Conservation (phyloP, 2,113 vertebrate genomes). For the Ginglymostoma cirratum region DNA sequence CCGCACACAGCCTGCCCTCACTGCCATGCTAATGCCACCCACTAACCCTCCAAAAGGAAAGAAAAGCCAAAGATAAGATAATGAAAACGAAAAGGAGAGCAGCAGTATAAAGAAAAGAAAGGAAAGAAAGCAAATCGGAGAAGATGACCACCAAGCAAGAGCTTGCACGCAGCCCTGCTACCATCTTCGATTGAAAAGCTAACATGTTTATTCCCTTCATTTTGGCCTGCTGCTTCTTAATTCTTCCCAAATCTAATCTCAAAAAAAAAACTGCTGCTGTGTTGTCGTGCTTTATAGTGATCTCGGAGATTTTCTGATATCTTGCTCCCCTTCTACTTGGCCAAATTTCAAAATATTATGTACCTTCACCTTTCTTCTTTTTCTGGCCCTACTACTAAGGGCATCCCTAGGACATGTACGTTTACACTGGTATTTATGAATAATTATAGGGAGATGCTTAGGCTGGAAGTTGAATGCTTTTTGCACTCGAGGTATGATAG, state of each 20-base stretch:
- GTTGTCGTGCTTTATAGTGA: background rate
- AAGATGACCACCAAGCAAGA: too few species aligned
- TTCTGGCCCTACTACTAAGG: background rate
- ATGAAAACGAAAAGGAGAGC: too few species aligned
- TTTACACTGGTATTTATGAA: background rate
- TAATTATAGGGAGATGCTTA: background rate
- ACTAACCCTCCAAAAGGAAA: too few species aligned
- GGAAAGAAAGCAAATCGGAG: too few species aligned
- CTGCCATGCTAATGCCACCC: too few species aligned
- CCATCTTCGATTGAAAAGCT: too few species aligned
- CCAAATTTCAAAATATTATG: background rate
- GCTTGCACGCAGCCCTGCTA: too few species aligned
- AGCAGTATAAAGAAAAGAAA: too few species aligned
- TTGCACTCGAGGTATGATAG: background rate
- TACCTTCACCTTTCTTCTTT: background rate
- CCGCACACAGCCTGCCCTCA: too few species aligned
- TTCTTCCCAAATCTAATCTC: background rate
- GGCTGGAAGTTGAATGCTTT: background rate
- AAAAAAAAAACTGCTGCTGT: background rate
- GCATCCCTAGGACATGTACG: background rate
- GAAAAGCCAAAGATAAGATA: too few species aligned
- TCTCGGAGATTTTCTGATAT: background rate
- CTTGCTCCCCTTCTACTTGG: background rate
- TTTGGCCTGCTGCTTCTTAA: background rate
- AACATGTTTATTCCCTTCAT: background rate